Base-by-base conservation (phyloP, 2,113 vertebrate species). In the Thryonomys swinderianus region DNA sequence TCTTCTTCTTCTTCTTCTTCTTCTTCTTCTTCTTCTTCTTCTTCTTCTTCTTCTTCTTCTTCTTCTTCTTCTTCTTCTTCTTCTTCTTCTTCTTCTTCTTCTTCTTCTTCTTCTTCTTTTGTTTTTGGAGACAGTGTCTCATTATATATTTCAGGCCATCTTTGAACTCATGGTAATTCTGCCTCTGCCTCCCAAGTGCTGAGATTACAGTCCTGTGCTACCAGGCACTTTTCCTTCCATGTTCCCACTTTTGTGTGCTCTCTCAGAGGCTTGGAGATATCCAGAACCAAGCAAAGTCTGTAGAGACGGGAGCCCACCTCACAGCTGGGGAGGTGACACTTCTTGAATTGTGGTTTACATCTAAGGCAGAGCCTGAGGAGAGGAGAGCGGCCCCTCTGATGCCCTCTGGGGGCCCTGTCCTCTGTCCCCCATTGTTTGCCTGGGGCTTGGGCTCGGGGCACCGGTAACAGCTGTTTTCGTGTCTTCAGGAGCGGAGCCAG, bases 401-500 rank as follows among this genome's bases (percentile, higher is more conserved):
- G 27, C 34, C 27, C 17, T n/a, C 23, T 16, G 55, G 79, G 18
- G 53, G 25, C 30, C 53, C 16, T 76, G 25, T 66, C 55, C n/a
- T 89, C 66, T 51, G 30, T 13, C 30, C 51, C 23, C 4, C 3
- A 37, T 13, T 40, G 12, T 42, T 53, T 48, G 5, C 37, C 6
- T 3, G 64, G 88, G 74, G 20, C 27, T 16, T 67, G 61, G 32
- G 51, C 20, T 12, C 13, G 27, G 74, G 79, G 7, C 2, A 2
- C 76, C 48, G 55, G 42, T 79, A 55, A 51, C 25, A 95, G 76
- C 79, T 74, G 5, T 30, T 74, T 82, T 32, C 90, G 55, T 95
- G 84, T 91, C 48, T 76, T 0, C 96, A 99, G 99, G 99, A 99
- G 97, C 95, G 99, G 97, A 98, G 98, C 55, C 99, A 99, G 98